Base-by-base conservation (phyloP, 2,888 invertebrate genomes). In the Sinelater perroti region DNA sequence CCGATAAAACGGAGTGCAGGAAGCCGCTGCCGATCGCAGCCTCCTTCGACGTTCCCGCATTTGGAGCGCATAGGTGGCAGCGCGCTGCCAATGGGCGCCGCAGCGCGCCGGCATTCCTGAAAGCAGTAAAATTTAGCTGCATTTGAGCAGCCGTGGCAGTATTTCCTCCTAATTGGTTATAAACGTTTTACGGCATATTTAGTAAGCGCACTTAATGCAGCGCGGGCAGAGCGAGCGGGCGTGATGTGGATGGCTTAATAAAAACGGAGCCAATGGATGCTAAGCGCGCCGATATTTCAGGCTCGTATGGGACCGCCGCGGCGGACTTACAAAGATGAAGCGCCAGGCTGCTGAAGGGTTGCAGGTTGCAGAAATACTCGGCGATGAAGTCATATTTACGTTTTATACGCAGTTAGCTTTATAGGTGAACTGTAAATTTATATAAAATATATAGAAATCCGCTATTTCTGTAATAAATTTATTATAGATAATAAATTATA, bases 151-250 rank as follows among this genome's bases (percentile, higher is more conserved):
- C 18, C 44, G 26, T 42, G 26, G 16, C 42, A n/a, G 18, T 44
- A 44, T 44, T 44, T 42, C 7, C 28, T 21, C 26, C 47, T 49
- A 49, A 49, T 49, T 49, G 47, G 35, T 35, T 49, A 16, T 49
- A 49, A 49, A 49, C 35, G 35, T 49, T 49, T 49, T 49, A 49
- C 11, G 20, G 6, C 24, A 10, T 16, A 24, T 35, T 36, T 35
- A 21, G 21, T 35, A 26, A 24, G 47, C 18, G 17, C 8, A 38
- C 6, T 24, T 42, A 11, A 40, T 17, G 31, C n/a, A 5, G 7
- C 33, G 8, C 16, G 17, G 36, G 10, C 10, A n/a, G 16, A 35
- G 10, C 36, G 26, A 35, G 36, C 16, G 26, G 24, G 16, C 11
- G 3, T 10, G 24, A 21, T 16, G 36, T 49, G 18, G 26, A 49